Base-by-base conservation (phyloP, 2,888 invertebrate genomes). In the Mechanitis mazaeus region DNA sequence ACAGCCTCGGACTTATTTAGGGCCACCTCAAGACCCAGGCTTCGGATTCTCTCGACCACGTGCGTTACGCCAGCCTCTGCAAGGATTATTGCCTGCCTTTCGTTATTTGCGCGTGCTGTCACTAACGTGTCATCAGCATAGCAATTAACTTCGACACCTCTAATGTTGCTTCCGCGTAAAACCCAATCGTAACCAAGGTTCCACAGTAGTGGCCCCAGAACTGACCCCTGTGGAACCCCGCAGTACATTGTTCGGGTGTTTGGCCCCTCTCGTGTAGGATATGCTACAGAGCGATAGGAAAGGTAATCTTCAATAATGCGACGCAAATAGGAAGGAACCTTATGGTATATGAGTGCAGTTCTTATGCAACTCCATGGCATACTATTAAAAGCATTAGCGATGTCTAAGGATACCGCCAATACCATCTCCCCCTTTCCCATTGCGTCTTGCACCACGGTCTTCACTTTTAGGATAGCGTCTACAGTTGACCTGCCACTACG, bases 351-450 rank as follows among this genome's bases (percentile, higher is more conserved):
- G 0, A 76, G 64, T 1, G 70, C 70, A 55, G 66, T 67, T 59
- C 20, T 35, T 2, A 76, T 71, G 3, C 61, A 53, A 1, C n/a
- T 11, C 64, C 68, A 71, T 47, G 72, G 72, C 4, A 74, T 54
- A n/a, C 64, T 56, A 28, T 72, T 71, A 20, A 72, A 74, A 1
- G 71, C 70, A 45, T 72, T 72, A 45, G 64, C 62, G 4, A 72
- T 72, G 33, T 72, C 72, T 0, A 72, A 11, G 1, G 67, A 68
- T 2, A 71, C 64, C 28, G 68, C 71, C 56, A 72, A 12, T 3
- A 65, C 58, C 12, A 64, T 66, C 12, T 61, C 67, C 0, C 69
- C 69, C 28, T 12, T 54, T 11, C 50, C 9, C 3, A 61, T 45
- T 2, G 65, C 67, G 12, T 61, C 56, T 11, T 62, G 60, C n/a